A percentile compares a stretch with the other conserved stretches of the same genome.
Conservation (phyloP, 1,140 invertebrate species). For the Drosophila carrolli region DNA sequence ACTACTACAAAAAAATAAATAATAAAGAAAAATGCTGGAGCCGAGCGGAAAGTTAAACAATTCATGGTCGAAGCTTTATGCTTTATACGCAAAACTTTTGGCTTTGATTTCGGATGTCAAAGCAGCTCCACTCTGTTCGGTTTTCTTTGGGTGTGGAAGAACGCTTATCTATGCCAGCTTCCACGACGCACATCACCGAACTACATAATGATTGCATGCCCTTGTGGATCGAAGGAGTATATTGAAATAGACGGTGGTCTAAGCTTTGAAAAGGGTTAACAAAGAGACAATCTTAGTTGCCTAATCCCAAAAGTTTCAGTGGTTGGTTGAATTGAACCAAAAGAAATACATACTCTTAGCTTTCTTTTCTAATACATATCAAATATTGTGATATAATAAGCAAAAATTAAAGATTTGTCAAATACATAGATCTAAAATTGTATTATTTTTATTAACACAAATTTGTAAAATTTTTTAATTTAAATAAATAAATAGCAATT, state of each 20-base stretch:
- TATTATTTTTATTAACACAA: too few relatives aligned
- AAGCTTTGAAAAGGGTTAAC: too few relatives aligned
- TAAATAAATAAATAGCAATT: too few relatives aligned
- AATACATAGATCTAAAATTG: too few relatives aligned
- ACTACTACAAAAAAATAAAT: slow-evolving; percentile 24
- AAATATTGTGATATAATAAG: too few relatives aligned
- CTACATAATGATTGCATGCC: slow-evolving; percentile 17
- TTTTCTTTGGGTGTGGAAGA: slow-evolving; percentile 9
- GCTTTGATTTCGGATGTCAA: slow-evolving; percentile 63
- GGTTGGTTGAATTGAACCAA: too few relatives aligned
- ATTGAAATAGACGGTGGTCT: neutral
- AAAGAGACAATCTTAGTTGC: too few relatives aligned
- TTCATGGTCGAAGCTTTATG: slow-evolving; percentile 60
- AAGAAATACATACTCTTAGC: too few relatives aligned
- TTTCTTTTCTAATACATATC: too few relatives aligned
- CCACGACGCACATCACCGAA: slow-evolving; percentile 39
- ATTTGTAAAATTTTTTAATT: too few relatives aligned
- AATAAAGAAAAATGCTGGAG: slow-evolving; percentile 37
- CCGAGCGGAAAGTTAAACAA: slow-evolving; percentile 46
- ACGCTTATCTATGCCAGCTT: slow-evolving; percentile 53
- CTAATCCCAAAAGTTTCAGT: too few relatives aligned
- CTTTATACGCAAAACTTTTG: slow-evolving; percentile 61
- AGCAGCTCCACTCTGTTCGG: slow-evolving; percentile 2
- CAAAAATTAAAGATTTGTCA: too few relatives aligned
- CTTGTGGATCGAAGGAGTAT: slow-evolving; percentile 2